These are phyloP conservation scores for Bettongia penicillata DNA, from an alignment of 2,113 vertebrate species.

Conservation along the genomic window DNA sequence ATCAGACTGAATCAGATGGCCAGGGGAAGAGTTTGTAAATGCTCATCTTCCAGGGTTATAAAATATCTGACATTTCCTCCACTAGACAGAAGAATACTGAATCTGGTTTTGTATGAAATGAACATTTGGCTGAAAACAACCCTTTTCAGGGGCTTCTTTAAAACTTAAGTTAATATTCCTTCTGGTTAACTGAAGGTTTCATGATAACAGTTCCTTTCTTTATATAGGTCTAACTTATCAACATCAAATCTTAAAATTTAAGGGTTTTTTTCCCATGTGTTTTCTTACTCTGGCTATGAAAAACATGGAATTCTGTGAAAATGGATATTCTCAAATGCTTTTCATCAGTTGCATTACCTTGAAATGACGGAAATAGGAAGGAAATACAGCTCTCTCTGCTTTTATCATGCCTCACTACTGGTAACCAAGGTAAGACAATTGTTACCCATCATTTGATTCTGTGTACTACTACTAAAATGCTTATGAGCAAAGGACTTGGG, in stretches of 20 bases:
- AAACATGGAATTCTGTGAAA: conserved; percentile 43
- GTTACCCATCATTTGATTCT: conserved; percentile 30
- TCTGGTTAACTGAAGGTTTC: neutral
- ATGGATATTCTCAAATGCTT: neutral
- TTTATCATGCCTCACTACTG: conserved; percentile 41
- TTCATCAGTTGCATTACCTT: neutral
- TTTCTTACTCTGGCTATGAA: conserved; percentile 12
- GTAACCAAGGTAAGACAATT: conserved; percentile 63
- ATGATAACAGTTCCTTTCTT: conserved; percentile 4
- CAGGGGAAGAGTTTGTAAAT: conserved; percentile 65
- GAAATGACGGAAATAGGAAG: conserved; percentile 33
- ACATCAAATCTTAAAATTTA: neutral
- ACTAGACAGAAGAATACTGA: conserved; percentile 7
- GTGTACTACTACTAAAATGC: neutral
- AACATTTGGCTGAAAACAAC: neutral
- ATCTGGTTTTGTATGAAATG: conserved; percentile 57
- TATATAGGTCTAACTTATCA: neutral
- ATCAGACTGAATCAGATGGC: conserved; percentile 52
- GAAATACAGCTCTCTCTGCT: conserved; percentile 34
- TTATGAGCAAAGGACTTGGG: conserved; percentile 6
- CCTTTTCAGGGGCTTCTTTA: neutral
- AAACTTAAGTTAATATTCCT: neutral
- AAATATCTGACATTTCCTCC: conserved; percentile 46
- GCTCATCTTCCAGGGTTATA: neutral
- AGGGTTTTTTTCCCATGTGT: neutral